Conservation (phyloP, 2,113 vertebrate species). For the Etia nguti region DNA sequence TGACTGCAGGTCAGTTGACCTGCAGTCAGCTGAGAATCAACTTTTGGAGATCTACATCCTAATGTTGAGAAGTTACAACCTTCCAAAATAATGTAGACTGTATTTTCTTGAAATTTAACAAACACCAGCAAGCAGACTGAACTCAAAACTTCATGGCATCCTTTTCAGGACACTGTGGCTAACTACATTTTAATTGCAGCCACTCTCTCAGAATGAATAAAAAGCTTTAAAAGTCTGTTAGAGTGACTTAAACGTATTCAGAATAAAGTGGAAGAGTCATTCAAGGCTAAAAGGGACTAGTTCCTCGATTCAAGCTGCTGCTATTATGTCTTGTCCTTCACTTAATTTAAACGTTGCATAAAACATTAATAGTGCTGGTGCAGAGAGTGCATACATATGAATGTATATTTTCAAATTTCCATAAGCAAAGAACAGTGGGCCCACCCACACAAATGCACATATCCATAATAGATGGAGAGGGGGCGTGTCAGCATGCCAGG, state of each 20-base stretch:
- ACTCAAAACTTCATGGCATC: neutral
- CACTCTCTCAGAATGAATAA: neutral
- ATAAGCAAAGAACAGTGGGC: neutral
- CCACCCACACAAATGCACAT: constrained; percentile 20
- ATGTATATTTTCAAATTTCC: constrained; percentile 13
- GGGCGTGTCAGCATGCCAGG: constrained; percentile 45
- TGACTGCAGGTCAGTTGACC: too few species aligned
- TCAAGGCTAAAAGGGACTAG: neutral
- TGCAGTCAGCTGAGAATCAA: too few species aligned
- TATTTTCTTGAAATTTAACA: neutral
- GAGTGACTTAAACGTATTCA: neutral
- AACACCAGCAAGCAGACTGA: neutral
- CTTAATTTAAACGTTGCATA: constrained; percentile 14
- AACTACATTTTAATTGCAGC: neutral
- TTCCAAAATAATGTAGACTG: neutral
- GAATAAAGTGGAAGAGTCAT: neutral
- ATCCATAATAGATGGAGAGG: constrained; percentile 24
- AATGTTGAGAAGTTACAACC: neutral
- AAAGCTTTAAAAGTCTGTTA: neutral
- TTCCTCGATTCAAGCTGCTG: neutral
- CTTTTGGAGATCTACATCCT: neutral
- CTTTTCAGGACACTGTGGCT: neutral
- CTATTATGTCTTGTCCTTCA: neutral
- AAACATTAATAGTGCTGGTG: neutral
- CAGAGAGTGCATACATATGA: neutral